Base-by-base conservation (phyloP, 2,888 invertebrate genomes). In the Meghimatium bilineatum region DNA sequence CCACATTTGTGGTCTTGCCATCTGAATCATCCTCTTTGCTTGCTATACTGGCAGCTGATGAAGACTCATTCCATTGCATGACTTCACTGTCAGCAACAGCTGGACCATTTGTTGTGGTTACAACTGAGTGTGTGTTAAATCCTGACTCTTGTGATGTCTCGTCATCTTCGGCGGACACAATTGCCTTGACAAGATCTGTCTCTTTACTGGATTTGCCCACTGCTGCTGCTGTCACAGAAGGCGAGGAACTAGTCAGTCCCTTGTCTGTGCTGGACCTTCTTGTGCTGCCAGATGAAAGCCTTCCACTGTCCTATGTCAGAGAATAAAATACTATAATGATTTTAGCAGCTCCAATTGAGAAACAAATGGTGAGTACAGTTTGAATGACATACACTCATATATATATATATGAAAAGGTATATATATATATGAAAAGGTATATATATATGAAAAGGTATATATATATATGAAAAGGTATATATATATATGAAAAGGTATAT, bases 191-290 rank as follows among this genome's bases (percentile, higher is more conserved):
- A 26, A 80, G 80, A 14, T 86, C 85, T 14, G 87, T 32, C 44
- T 88, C 83, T 88, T 89, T 14, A 89, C 86, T 81, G 90, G 90
- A 0, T 89, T 89, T 72, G n/a, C 88, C 88, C 83, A 88, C 89
- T 79, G 88, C 88, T 52, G 87, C 36, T 52, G 85, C 79, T 36
- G 87, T 83, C 0, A 56, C 34, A 1, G 72, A 72, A 29, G 44
- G 17, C 12, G 49, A 49, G 32, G 79, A 79, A 2, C 74, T 63
- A 20, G 60, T 44, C 32, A 52, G 44, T 3, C 63, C 74, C 49
- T 87, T 85, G 69, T 88, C 87, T 75, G 82, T 82, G 52, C 74
- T 72, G 52, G 85, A 80, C 14, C 86, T 81, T 63, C 80, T 74
- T 44, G 82, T 69, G 44, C 82, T 85, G 66, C 85, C 85, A 17